Conservation (phyloP, 2,797 vertebrate genomes). For the Silurus aristotelis region DNA sequence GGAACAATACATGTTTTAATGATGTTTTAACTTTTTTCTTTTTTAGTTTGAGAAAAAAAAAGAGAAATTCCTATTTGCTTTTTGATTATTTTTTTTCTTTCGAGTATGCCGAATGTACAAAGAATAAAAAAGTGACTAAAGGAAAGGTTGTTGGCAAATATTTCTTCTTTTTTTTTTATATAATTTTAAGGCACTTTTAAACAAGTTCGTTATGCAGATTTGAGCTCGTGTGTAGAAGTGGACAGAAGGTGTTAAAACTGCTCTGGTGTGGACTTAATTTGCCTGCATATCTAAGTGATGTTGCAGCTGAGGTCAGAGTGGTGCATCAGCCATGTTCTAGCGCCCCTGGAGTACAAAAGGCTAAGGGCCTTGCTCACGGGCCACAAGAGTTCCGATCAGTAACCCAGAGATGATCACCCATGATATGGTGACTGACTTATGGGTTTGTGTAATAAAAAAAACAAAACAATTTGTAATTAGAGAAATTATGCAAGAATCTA, state of each 20-base stretch:
- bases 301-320: too few relatives aligned
- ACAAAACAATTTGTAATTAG: too few relatives aligned
- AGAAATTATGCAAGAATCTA: too few relatives aligned
- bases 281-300: too few relatives aligned
- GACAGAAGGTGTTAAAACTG: not conserved
- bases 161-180: not conserved
- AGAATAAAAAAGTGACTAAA: conserved; percentile 68
- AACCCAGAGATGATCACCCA: too few relatives aligned
- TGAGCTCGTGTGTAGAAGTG: not conserved
- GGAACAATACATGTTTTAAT: conserved; percentile 69
- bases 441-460: not conserved
- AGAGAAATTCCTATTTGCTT: conserved; percentile 58
- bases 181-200: too few relatives aligned
- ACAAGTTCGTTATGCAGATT: too few relatives aligned
- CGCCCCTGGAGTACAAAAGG: too few relatives aligned
- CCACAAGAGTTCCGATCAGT: too few relatives aligned
- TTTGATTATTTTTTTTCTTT: conserved; percentile 58
- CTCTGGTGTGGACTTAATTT: too few relatives aligned
- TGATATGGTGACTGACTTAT: not conserved
- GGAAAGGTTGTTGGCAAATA: conserved; percentile 43
- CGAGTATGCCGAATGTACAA: conserved; percentile 77
- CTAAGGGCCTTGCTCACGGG: too few relatives aligned
- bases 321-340: too few relatives aligned
- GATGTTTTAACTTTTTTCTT: conserved; percentile 65
- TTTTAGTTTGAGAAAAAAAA: conserved; percentile 61